These are phyloP conservation scores for Xyrichtys novacula DNA, from an alignment of 2,797 vertebrate species.

Conservation along the genomic window DNA sequence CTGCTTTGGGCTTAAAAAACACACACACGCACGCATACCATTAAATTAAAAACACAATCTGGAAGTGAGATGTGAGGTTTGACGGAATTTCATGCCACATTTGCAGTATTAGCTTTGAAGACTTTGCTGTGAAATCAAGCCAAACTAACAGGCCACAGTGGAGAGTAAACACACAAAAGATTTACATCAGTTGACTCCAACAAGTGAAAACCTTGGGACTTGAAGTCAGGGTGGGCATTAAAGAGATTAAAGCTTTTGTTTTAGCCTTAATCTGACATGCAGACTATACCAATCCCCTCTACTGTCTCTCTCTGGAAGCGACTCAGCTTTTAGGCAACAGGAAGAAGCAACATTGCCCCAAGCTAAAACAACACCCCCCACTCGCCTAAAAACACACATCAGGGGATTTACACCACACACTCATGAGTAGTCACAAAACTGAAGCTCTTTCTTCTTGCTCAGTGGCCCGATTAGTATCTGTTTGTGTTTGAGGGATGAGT, in stretches of 20 bases:
- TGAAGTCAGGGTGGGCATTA: constrained; percentile 17
- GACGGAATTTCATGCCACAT: constrained; percentile 51
- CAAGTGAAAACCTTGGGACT: constrained; percentile 40
- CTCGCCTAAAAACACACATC: constrained; percentile 67
- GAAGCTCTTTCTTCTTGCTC: constrained; percentile 76
- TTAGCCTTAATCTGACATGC: constrained; percentile 50
- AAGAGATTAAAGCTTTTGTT: constrained; percentile 55
- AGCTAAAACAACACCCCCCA: constrained; percentile 59
- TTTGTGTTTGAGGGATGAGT: constrained; percentile 74
- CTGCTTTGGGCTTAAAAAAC: constrained; percentile 51
- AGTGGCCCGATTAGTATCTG: constrained; percentile 73
- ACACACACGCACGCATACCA: constrained; percentile 18
- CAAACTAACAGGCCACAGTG: constrained; percentile 26
- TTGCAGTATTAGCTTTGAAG: constrained; percentile 58
- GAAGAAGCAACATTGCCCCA: constrained; percentile 47
- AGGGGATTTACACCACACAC: constrained; percentile 65
- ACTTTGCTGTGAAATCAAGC: constrained; percentile 31
- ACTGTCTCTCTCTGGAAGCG: constrained; percentile 26
- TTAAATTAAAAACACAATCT: constrained; percentile 32
- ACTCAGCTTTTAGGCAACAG: constrained; percentile 33
- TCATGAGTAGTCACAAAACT: constrained; percentile 60
- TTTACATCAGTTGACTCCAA: constrained; percentile 28
- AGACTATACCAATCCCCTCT: constrained; percentile 35
- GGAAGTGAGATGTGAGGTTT: constrained; percentile 47
- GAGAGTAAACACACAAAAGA: constrained; percentile 29